A percentile compares a stretch with the other conserved stretches of the same genome.
phyloP scores from a whole-genome alignment of 2,113 vertebrate species.

The Accipiter cooperii region DNA sequence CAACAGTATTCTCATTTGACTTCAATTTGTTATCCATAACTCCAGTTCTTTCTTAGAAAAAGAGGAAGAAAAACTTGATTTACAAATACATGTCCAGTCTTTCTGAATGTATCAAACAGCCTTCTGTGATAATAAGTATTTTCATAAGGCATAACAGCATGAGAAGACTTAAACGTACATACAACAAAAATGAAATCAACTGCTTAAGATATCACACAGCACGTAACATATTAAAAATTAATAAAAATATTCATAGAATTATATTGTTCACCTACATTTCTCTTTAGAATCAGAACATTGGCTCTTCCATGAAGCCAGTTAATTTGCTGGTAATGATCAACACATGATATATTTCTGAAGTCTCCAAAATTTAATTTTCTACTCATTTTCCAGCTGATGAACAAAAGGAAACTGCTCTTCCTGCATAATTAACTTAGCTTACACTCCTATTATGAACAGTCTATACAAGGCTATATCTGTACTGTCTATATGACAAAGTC shows the following conservation, averaged over 20 bases:
- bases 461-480: neutral
- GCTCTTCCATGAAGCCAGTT: neutral
- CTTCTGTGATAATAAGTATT: neutral
- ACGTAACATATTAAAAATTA: neutral
- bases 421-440: conserved; percentile 8
- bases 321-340: conserved; percentile 16
- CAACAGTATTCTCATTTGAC: too few relatives aligned
- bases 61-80: too few relatives aligned
- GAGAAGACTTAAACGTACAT: neutral
- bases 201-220: neutral
- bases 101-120: too few relatives aligned
- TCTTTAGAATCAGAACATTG: neutral
- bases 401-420: neutral
- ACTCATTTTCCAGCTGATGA: conserved; percentile 14
- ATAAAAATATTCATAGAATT: neutral
- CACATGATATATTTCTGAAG: neutral
- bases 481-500: neutral
- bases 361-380: conserved; percentile 14
- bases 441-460: neutral
- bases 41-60: too few relatives aligned
- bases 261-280: neutral
- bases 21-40: too few relatives aligned
- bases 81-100: too few relatives aligned
- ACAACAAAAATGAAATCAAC: neutral
- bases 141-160: neutral